A percentile compares a stretch with the other conserved stretches of the same genome.
Evolutionary conservation across 2,888 invertebrate species (phyloP).

Genomic region (Lymantria dispar): DNA sequence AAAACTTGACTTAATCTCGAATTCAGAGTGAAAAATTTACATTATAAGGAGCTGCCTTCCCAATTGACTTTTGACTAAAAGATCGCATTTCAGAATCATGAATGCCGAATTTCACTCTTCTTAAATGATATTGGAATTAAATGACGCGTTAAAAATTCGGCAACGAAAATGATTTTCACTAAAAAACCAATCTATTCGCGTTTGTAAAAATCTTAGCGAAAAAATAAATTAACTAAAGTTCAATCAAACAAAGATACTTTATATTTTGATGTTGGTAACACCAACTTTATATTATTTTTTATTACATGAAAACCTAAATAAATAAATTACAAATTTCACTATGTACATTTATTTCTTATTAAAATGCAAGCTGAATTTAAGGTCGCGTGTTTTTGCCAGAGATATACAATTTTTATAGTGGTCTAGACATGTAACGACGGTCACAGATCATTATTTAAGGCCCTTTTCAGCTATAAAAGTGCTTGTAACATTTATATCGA

Average conservation of each 20-base stretch:
- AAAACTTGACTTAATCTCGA: constrained; percentile 43
- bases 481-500: constrained; percentile 7
- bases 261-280: neutral
- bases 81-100: constrained; percentile 17
- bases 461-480: constrained; percentile 5
- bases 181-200: constrained; percentile 11
- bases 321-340: neutral
- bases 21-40: constrained; percentile 30
- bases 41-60: constrained; percentile 13
- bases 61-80: constrained; percentile 12
- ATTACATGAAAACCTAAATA: neutral
- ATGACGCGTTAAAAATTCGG: constrained; percentile 24
- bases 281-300: neutral
- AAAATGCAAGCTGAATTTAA: neutral
- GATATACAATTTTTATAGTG: constrained; percentile 4
- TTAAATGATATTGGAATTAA: constrained; percentile 24
- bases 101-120: constrained; percentile 21
- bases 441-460: constrained; percentile 8
- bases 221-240: neutral
- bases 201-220: neutral
- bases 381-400: neutral
- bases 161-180: constrained; percentile 13
- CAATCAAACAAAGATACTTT: constrained; percentile 3
- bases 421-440: constrained; percentile 6
- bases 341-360: neutral